Base-by-base conservation (phyloP, 2,888 invertebrate species). In the Acrobeloides nanus region DNA sequence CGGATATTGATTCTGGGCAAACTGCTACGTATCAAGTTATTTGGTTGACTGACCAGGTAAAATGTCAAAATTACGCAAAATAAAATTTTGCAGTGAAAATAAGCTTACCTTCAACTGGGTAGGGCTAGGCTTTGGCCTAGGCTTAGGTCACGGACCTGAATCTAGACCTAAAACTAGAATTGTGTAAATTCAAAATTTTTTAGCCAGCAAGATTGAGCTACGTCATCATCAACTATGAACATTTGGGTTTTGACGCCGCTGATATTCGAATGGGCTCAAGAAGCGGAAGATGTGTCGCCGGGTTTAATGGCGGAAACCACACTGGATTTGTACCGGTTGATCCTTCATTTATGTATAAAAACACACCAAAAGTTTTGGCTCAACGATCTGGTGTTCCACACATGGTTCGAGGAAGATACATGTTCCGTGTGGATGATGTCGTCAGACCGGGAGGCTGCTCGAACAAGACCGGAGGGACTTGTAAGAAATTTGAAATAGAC, bases 21-120 rank as follows among this genome's bases (percentile, higher is more conserved):
- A 88, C 89, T 1, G 93, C 93, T 74, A 89, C 90, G 0, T 95
- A 90, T 79, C 95, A 97, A 83, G 80, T 88, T 80, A 83, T 64
- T 8, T 56, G 56, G 56, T 24, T 50, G 21, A 39, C 47, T 2
- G 49, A 48, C n/a, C 25, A 50, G 0, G n/a, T n/a, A n/a, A n/a
- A n/a, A n/a, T n/a, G n/a, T n/a, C n/a, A n/a, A n/a, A n/a, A n/a
- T n/a, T n/a, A n/a, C n/a, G n/a, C n/a, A n/a, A n/a, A n/a, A n/a
- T n/a, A n/a, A n/a, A n/a, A n/a, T n/a, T n/a, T n/a, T n/a, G n/a
- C n/a, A n/a, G n/a, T n/a, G n/a, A n/a, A n/a, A n/a, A n/a, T n/a
- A n/a, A n/a, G n/a, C n/a, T n/a, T n/a, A n/a, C n/a, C n/a, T n/a
- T n/a, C n/a, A n/a, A n/a, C n/a, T n/a, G n/a, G n/a, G n/a, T n/a